Base-by-base conservation (phyloP, 2,797 vertebrate species). In the Clarias fuscus region DNA sequence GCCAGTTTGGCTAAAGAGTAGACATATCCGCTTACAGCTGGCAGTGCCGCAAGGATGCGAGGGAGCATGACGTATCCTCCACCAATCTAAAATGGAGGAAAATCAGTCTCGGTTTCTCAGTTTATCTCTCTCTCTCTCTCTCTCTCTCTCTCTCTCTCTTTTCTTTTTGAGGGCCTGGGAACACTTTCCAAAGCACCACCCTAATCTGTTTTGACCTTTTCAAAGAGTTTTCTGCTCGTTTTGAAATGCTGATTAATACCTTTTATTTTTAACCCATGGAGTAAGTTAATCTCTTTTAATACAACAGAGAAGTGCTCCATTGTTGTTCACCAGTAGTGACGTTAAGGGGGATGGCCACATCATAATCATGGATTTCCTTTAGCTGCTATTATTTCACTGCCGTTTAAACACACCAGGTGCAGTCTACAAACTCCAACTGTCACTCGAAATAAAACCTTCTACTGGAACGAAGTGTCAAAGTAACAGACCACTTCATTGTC, bases 11-110 rank as follows among this genome's bases (percentile, higher is more conserved):
- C 92, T 88, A 87, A 92, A 88, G 22, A n/a, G 43, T 40, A 10
- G 48, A 37, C 82, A 71, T 86, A 88, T 88, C 93, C 78, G 84
- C 92, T 94, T 94, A 93, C 92, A 87, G 92, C 91, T 94, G 94
- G 92, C 92, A 87, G 43, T 61, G 65, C 43, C 2, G 33, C 85
- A 87, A 89, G 91, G 92, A 82, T 73, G 84, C 61, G 37, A 56
- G 78, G 92, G 91, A 90, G 88, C 89, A 90, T 88, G 84, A 93
- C 85, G 91, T 90, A 91, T 91, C 91, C 91, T 91, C 90, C 59
- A 88, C 90, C 78, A 85, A 85, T 70, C 82, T 82, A 62, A 83
- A 86, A 67, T 80, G 68, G 56, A 78, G 67, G 53, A 80, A 78
- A 85, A 56, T 78, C 73, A 85, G 83, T 81, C 86, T 70, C 15